Base-by-base conservation (phyloP, 37 sponge, comb jelly and placozoan species). In the Haliclona indistincta region DNA sequence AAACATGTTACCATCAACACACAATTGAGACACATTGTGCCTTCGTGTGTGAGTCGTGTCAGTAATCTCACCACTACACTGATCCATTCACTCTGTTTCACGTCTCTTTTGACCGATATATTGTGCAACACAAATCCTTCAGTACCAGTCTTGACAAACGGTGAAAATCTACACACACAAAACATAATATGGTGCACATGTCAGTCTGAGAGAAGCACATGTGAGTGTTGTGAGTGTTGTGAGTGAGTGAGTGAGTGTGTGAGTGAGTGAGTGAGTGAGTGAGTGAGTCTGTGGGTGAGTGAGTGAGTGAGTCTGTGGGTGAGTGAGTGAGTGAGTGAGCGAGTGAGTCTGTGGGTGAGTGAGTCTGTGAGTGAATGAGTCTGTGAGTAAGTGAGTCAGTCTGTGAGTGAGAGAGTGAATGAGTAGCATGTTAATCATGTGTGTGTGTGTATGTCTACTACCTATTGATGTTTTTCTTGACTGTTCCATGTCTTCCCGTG, bases 111-210 rank as follows among this genome's bases (percentile, higher is more conserved):
- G 29, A 29, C 30, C 0, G 70, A 34, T 19, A 69, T 74, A 13
- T 36, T 51, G 15, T 94, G 94, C 28, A 97, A 70, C 13, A 97
- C 67, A 60, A 82, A 97, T 39, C 83, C 70, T 54, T 97, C 97
- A 11, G 91, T 82, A 1, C 97, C 97, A 60, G 92, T 78, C 68
- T 91, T 93, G 43, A 97, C 97, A 79, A 94, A 97, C 20, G 91
- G 73, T 25, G 94, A 88, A 54, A 97, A 97, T 64, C 97, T 97
- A 68, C 25, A 41, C 38, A 63, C 33, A 45, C 56, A 47, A 40
- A 38, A 65, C 15, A 62, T 28, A 10, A 54, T 29, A 70, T 26
- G 29, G n/a, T n/a, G n/a, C n/a, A 19, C 22, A 74, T 33, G 20
- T 52, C 8, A 13, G 53, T 13, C 6, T 34, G 11, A 47, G 78